Conservation (phyloP, 1,140 invertebrate genomes). For the Bombus terrestris region DNA sequence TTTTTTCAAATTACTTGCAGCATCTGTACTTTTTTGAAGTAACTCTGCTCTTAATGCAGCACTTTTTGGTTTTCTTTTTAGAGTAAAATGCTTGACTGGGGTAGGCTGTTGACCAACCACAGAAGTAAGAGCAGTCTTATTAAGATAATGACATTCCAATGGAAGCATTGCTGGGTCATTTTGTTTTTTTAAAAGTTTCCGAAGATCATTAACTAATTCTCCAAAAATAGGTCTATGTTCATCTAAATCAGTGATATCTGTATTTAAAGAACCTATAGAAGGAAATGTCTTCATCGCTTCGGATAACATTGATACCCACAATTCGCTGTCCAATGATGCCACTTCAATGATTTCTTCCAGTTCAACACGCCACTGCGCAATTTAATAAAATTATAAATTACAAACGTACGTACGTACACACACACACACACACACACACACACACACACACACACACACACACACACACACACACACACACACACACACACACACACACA, state of each 20-base stretch:
- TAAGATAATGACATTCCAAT: conserved; percentile 97
- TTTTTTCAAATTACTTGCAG: conserved; percentile 94
- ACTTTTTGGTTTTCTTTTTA: conserved; percentile 98
- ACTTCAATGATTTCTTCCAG: conserved; percentile 97
- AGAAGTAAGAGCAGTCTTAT: conserved; percentile 94
- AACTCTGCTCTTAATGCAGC: conserved; percentile 94
- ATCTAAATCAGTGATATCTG: conserved; percentile 91
- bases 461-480: no score
- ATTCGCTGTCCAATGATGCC: conserved; percentile 94
- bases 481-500: no score
- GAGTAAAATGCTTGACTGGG: conserved; percentile 94
- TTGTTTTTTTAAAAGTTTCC: conserved; percentile 93
- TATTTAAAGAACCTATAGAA: conserved; percentile 92
- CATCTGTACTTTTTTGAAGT: conserved; percentile 95
- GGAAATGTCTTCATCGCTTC: conserved; percentile 97
- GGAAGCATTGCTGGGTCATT: conserved; percentile 94
- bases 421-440: no score
- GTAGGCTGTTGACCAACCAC: conserved; percentile 88
- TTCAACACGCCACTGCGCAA: conserved; percentile 93
- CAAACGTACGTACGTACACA: not conserved
- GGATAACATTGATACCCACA: conserved; percentile 98
- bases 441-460: no score
- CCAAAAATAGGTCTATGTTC: conserved; percentile 95
- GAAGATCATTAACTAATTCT: conserved; percentile 94
- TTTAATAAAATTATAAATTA: conserved; percentile 61